These are phyloP conservation scores for Acromyrmex charruanus DNA, from an alignment of 1,140 invertebrate species.

Conservation along the genomic window DNA sequence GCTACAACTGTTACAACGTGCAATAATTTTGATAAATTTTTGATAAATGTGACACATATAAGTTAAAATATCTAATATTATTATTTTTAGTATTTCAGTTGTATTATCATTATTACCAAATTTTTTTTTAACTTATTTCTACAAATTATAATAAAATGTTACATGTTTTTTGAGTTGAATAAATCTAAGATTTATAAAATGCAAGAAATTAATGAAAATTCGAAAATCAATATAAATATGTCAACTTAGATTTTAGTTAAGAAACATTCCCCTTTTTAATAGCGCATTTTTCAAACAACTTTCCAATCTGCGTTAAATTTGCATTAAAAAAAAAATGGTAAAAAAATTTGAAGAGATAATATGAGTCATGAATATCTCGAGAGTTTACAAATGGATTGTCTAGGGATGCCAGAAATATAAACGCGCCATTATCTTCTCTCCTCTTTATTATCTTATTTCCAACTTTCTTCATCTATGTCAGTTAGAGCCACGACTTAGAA, in stretches of 20 bases:
- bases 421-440: neutral
- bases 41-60: conserved; percentile 1
- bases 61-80: conserved; percentile 3
- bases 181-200: conserved; percentile 6
- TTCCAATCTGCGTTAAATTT: conserved; percentile 3
- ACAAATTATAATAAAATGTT: neutral
- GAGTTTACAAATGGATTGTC: neutral
- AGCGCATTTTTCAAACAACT: neutral
- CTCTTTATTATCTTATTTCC: conserved; percentile 25
- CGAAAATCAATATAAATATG: neutral
- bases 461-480: conserved; percentile 49
- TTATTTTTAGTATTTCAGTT: conserved; percentile 18
- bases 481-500: conserved; percentile 27
- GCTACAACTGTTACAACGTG: neutral
- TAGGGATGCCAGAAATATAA: neutral
- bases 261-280: neutral
- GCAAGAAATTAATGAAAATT: neutral
- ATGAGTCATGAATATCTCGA: neutral
- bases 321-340: neutral
- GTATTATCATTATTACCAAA: neutral
- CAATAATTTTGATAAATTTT: neutral
- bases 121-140: neutral
- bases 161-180: neutral
- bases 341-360: neutral
- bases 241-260: neutral